These are phyloP conservation scores for Tiaroga cobitis DNA, from an alignment of 2,797 vertebrate genomes.

Conservation along the genomic window DNA sequence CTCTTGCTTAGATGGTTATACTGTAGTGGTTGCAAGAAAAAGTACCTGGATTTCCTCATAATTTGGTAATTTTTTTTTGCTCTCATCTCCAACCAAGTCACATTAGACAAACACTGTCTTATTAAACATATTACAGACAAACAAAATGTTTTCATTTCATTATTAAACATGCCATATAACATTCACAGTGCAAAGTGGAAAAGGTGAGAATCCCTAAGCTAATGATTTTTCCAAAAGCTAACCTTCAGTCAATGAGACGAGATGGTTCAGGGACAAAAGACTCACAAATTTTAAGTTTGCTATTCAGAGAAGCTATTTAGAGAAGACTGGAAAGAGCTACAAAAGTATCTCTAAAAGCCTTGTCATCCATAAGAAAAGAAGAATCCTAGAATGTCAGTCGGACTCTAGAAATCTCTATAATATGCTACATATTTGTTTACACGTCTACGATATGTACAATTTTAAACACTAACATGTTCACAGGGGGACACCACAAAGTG, in stretches of 20 bases:
- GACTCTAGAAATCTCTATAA: neutral
- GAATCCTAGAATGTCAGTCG: neutral
- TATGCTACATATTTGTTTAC: no score
- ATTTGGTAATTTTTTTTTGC: conserved; percentile 60
- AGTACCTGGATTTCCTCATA: conserved; percentile 72
- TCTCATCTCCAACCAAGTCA: neutral
- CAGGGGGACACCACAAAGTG: neutral
- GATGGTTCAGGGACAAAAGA: neutral
- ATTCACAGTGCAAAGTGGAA: neutral
- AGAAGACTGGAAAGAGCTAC: neutral
- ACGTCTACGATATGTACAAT: neutral
- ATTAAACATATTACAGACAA: neutral
- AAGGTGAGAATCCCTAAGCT: neutral
- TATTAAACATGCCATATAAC: neutral
- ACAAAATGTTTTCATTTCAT: neutral
- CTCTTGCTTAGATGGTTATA: neutral
- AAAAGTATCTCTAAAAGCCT: neutral
- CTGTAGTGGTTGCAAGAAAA: neutral
- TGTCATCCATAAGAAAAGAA: neutral
- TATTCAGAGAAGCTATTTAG: neutral
- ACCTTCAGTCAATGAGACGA: neutral
- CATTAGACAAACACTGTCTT: neutral
- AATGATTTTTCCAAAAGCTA: neutral
- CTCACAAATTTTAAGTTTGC: neutral
- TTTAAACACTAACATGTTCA: neutral